Evolutionary conservation across 2,888 invertebrate genomes (phyloP), one percentile per base, ranked within the genome.

Genomic region (Drosophila testacea): DNA sequence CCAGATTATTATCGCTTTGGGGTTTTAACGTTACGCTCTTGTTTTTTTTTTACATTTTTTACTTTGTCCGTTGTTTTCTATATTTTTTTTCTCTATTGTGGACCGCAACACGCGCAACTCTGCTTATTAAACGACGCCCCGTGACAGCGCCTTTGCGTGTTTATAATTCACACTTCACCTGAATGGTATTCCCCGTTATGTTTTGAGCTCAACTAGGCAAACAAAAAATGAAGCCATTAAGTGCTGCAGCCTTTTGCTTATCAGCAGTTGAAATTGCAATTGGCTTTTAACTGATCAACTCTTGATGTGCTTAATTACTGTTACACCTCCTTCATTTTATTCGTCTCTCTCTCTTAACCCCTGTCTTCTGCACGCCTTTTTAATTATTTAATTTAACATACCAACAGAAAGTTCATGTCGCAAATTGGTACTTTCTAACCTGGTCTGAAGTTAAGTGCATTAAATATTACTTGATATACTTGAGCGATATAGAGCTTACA

Each of bases 81-180:
- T 47, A 44, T 13, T 11, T 34, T 38, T 48, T 42, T 42, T 32
- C 46, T 22, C 38, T 48, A 52, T 48, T 48, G 47, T 28, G 51
- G 44, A 51, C 68, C 78, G 11, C 81, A 48, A 60, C 77, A 71
- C 80, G 66, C 55, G 48, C 61, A 42, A 50, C 56, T 57, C 68
- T 55, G 63, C 79, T 77, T 81, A 83, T 81, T 83, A 83, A 70
- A 70, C 57, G 65, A 60, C 65, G 56, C 56, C 62, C 47, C 59
- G 54, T 48, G 80, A 75, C 73, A 51, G 63, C 48, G 50, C 48
- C 69, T 66, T 87, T 84, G 83, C 83, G 87, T 83, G 83, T 73
- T 86, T 80, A 81, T 86, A 83, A 87, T 87, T 83, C 87, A 87
- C 83, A 83, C 83, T 83, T 87, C 65, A 72, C 61, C 56, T 83